Percentiles rank a stretch among this genome's conserved stretches.
phyloP scores from a whole-genome alignment of 2,113 vertebrate species.

The Myrmecobius fasciatus region DNA sequence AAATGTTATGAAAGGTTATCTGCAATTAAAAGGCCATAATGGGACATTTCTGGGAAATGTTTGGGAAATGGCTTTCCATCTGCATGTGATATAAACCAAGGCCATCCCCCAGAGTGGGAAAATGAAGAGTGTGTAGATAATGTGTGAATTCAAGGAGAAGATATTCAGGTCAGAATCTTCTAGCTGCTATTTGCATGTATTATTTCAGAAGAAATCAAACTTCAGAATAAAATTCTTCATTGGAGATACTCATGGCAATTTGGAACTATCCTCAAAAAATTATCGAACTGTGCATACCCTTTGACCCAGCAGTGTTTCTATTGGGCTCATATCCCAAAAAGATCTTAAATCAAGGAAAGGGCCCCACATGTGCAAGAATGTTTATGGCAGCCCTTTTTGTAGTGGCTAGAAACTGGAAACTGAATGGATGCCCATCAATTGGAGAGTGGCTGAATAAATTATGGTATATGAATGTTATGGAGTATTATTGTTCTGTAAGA shows the following conservation, averaged over 20 bases:
- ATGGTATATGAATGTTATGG: too few relatives aligned
- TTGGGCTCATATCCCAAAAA: too few relatives aligned
- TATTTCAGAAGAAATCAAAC: conserved; percentile 32
- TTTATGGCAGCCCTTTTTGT: too few relatives aligned
- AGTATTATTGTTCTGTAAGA: too few relatives aligned
- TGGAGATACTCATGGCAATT: background rate
- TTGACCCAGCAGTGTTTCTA: too few relatives aligned
- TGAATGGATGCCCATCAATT: too few relatives aligned
- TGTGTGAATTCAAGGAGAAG: background rate
- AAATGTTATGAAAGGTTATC: conserved; percentile 63
- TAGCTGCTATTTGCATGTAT: background rate
- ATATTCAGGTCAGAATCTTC: background rate
- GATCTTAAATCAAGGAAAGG: too few relatives aligned
- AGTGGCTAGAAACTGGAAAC: too few relatives aligned
- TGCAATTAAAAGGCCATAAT: conserved; percentile 49
- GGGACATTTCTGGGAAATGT: conserved; percentile 32
- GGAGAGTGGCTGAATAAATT: too few relatives aligned
- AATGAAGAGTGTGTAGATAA: conserved; percentile 6
- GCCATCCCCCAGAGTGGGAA: background rate
- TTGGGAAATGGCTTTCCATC: background rate
- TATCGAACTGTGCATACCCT: too few relatives aligned
- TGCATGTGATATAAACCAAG: background rate
- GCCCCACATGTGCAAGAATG: too few relatives aligned
- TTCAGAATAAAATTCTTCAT: background rate
- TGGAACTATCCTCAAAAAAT: too few relatives aligned